Evolutionary conservation across 2,113 vertebrate genomes (phyloP).

Genomic region (Tinamus guttatus): DNA sequence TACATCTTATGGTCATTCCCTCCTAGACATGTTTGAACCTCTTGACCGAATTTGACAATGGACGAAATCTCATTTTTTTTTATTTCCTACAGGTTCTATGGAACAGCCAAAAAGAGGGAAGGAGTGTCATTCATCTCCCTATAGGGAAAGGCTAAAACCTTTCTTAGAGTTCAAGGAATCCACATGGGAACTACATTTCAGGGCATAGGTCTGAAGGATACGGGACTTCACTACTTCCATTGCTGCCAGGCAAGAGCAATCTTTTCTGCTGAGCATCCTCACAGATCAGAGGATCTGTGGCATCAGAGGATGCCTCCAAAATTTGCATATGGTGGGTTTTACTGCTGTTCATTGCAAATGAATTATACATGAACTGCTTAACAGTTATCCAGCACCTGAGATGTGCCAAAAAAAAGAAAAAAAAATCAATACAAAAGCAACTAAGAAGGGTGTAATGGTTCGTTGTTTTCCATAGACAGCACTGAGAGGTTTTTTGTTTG

Average conservation of each 20-base stretch:
- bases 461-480: not conserved
- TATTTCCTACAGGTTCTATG: not conserved
- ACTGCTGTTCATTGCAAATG: not conserved
- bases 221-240: not conserved
- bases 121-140: not conserved
- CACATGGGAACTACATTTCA: not conserved
- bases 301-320: not conserved
- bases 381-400: not conserved
- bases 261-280: not conserved
- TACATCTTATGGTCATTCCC: accelerated
- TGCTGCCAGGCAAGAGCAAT: not conserved
- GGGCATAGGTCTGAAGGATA: not conserved
- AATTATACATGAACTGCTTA: accelerated
- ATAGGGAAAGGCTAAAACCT: not conserved
- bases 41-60: not conserved
- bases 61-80: not conserved
- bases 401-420: no score
- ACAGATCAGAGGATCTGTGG: not conserved
- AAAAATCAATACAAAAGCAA: not conserved
- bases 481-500: not conserved
- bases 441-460: not conserved
- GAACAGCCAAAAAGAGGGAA: not conserved
- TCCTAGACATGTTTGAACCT: not conserved
- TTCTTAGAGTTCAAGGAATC: not conserved
- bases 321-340: not conserved